These are phyloP conservation scores for Lycocerus yunnanus DNA, from an alignment of 2,888 invertebrate genomes.

Conservation along the genomic window DNA sequence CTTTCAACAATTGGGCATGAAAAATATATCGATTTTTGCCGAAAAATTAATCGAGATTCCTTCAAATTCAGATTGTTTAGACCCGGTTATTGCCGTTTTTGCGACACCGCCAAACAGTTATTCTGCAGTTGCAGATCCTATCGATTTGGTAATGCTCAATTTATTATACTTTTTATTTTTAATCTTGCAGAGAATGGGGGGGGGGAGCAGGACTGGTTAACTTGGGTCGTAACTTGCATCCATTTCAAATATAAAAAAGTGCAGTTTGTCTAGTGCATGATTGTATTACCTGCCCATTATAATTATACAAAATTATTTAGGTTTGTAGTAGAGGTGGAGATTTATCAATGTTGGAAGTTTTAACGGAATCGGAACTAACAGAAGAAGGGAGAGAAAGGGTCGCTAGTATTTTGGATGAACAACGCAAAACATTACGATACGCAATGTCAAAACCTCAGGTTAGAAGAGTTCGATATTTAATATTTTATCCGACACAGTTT, in stretches of 20 bases:
- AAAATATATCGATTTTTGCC: constrained; percentile 58
- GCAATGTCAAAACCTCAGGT: constrained; percentile 81
- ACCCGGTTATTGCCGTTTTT: constrained; percentile 66
- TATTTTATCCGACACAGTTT: neutral
- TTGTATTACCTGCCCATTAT: neutral
- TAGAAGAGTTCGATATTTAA: constrained; percentile 4
- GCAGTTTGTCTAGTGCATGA: no score
- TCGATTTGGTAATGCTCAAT: constrained; percentile 65
- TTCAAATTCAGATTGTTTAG: constrained; percentile 59
- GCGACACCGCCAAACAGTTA: constrained; percentile 84
- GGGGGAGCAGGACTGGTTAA: no score
- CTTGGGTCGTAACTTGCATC: no score
- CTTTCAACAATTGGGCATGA: constrained; percentile 70
- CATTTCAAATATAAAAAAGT: no score
- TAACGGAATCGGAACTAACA: constrained; percentile 72
- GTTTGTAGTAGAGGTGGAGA: constrained; percentile 80
- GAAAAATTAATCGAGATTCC: constrained; percentile 60
- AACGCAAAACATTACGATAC: constrained; percentile 72
- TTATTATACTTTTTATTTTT: neutral
- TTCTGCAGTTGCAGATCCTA: constrained; percentile 78
- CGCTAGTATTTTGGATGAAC: constrained; percentile 72
- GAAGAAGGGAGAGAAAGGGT: constrained; percentile 65
- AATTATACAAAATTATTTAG: constrained; percentile 33
- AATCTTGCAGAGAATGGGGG: neutral
- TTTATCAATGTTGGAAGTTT: constrained; percentile 72